phyloP scores from a whole-genome alignment of 2,797 vertebrate genomes.

The Alcedo quadribrachys region DNA sequence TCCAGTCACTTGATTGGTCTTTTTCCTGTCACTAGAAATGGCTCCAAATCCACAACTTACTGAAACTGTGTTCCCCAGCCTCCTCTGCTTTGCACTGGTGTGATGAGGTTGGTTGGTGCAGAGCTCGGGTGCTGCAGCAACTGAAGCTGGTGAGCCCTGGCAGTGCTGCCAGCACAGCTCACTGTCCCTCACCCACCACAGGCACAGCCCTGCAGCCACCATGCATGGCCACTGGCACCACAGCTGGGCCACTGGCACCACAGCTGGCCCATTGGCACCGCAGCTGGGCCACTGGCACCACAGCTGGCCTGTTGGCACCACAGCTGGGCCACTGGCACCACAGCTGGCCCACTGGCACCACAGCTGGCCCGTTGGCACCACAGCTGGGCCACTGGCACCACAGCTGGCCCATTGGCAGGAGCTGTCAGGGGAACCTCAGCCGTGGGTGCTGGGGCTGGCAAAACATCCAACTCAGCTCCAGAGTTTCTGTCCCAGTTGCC shows the following conservation, averaged over 20 bases:
- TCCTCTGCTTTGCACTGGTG: rapidly evolving
- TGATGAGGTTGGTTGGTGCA: not conserved
- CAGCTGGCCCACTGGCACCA: not conserved
- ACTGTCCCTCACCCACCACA: not conserved
- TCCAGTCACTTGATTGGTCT: not conserved
- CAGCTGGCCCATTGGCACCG: not conserved
- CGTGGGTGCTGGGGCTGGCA: not conserved
- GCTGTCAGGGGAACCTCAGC: not conserved
- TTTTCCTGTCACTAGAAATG: not conserved
- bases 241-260: rapidly evolving
- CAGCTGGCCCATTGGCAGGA: not conserved
- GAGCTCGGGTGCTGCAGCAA: not conserved
- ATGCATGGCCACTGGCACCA: rapidly evolving
- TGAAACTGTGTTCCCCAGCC: rapidly evolving
- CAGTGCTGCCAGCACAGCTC: not conserved
- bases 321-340: not conserved
- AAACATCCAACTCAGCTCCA: not conserved
- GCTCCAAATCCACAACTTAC: not conserved
- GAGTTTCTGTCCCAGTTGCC: not conserved
- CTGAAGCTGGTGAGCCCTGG: rapidly evolving
- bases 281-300: rapidly evolving
- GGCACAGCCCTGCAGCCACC: not conserved
- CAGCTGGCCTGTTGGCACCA: not conserved
- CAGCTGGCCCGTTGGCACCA: no score
- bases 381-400: rapidly evolving